These are phyloP conservation scores for Gambusia affinis DNA, from an alignment of 2,113 vertebrate genomes.

Conservation along the genomic window DNA sequence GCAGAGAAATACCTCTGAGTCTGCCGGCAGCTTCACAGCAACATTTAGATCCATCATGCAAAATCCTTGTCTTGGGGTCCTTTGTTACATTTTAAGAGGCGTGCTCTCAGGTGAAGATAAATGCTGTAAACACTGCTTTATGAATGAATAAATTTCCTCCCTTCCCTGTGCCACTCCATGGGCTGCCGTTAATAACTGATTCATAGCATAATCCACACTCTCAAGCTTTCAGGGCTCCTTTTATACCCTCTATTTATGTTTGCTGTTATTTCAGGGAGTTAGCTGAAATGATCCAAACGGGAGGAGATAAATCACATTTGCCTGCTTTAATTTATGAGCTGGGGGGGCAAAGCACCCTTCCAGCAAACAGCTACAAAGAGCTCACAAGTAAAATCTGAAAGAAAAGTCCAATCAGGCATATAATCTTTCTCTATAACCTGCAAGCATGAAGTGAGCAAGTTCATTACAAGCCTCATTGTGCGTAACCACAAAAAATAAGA, in stretches of 20 bases:
- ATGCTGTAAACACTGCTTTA: conserved; percentile 79
- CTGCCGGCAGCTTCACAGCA: conserved; percentile 48
- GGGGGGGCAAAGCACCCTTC: conserved; percentile 56
- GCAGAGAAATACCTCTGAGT: conserved; percentile 44
- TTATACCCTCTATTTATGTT: conserved; percentile 78
- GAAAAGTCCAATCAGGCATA: conserved; percentile 13
- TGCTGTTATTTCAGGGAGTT: conserved; percentile 77
- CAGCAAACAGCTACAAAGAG: conserved; percentile 22
- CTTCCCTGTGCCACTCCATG: conserved; percentile 41
- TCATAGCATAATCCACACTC: conserved; percentile 77
- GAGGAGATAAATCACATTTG: conserved; percentile 74
- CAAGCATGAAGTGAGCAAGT: conserved; percentile 28
- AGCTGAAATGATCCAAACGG: conserved; percentile 70
- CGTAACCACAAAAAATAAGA: conserved; percentile 55
- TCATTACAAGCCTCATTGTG: conserved; percentile 60
- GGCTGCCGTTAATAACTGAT: conserved; percentile 78
- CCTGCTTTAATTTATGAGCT: conserved; percentile 72
- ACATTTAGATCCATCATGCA: conserved; percentile 55
- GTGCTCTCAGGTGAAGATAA: conserved; percentile 75
- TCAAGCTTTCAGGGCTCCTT: conserved; percentile 64
- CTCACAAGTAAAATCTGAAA: conserved; percentile 33
- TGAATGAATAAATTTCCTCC: conserved; percentile 77
- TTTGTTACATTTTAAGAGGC: conserved; percentile 73
- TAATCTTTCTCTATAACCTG: conserved; percentile 47
- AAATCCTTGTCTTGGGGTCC: conserved; percentile 67